A percentile compares a stretch with the other conserved stretches of the same genome.
Conservation (phyloP, 2,797 vertebrate species). For the Cyclopterus lumpus region DNA sequence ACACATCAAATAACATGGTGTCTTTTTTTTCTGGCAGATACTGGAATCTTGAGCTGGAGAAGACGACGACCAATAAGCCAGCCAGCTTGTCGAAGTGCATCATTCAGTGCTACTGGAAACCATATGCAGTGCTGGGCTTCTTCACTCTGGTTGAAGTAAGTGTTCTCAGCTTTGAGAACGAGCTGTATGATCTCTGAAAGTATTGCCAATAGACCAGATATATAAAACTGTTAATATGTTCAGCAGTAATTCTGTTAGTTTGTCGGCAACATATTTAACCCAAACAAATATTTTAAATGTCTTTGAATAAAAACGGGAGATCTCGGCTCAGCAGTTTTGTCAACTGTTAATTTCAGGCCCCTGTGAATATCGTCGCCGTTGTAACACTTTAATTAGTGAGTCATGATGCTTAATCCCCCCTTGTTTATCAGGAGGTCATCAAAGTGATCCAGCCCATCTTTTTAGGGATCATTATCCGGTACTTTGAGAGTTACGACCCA, state of each 20-base stretch:
- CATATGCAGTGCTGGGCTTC: constrained; percentile 88
- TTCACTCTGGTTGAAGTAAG: constrained; percentile 92
- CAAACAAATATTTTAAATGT: neutral
- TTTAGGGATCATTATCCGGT: constrained; percentile 89
- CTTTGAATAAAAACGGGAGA: neutral
- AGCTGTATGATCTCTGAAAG: neutral
- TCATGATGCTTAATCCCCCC: neutral
- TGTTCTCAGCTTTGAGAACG: neutral
- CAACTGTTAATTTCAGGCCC: neutral
- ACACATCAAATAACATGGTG: neutral
- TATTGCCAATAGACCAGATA: neutral
- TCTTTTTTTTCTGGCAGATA: constrained; percentile 74
- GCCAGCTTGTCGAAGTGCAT: constrained; percentile 89
- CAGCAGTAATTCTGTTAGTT: too few species aligned
- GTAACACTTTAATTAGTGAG: neutral
- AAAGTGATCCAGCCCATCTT: constrained; percentile 91
- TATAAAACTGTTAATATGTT: too few species aligned
- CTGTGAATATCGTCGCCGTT: neutral
- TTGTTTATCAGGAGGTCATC: constrained; percentile 84
- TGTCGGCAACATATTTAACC: too few species aligned
- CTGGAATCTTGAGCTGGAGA: constrained; percentile 90
- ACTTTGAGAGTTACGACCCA: constrained; percentile 86
- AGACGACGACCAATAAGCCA: constrained; percentile 85
- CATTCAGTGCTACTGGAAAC: constrained; percentile 91
- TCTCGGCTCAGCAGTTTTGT: neutral